Base-by-base conservation (phyloP, 2,888 invertebrate genomes). In the Volucella inanis region DNA sequence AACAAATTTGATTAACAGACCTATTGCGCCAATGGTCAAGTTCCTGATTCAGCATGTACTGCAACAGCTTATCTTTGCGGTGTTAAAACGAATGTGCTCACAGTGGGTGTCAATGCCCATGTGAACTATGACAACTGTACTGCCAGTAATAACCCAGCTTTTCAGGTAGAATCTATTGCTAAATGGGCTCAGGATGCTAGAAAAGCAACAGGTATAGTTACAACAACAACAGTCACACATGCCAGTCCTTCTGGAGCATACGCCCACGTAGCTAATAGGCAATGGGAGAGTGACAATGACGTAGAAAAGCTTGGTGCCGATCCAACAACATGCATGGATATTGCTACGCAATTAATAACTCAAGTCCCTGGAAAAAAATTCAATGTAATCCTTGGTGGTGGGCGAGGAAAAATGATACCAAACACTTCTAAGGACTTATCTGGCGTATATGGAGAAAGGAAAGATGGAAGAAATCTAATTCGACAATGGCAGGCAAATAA, bases 381-480 rank as follows among this genome's bases (percentile, higher is more conserved):
- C 18, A 95, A 96, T 91, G 95, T 96, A 0, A 94, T 96, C 78
- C 92, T 97, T 90, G 97, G 97, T 0, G 97, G 97, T 8, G 97
- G 97, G 0, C 92, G 95, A n/a, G 91, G 93, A 1, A 94, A 95
- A 87, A 94, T 97, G 87, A 89, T 95, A 3, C 95, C 95, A 0
- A 93, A 93, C 12, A 90, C 92, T 3, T 88, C 88, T 0, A 93
- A 93, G 2, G 91, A 92, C 4, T 92, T 93, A 85, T 88, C 88
- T 1, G 93, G 93, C 0, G 79, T 89, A 11, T 67, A 71, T 0
- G 95, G 96, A 0, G 91, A 92, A 55, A 92, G 96, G 18, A 89
- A 92, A 1, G 96, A 96, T 89, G 94, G 93, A 0, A 89, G 92
- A 1, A 95, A 96, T 90, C 92, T 96, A 18, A 94, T 95, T 0